A percentile compares a stretch with the other conserved stretches of the same genome.
These are phyloP conservation scores for Polydrusus pterygomalis DNA, from an alignment of 2,888 invertebrate genomes.

Conservation along the genomic window DNA sequence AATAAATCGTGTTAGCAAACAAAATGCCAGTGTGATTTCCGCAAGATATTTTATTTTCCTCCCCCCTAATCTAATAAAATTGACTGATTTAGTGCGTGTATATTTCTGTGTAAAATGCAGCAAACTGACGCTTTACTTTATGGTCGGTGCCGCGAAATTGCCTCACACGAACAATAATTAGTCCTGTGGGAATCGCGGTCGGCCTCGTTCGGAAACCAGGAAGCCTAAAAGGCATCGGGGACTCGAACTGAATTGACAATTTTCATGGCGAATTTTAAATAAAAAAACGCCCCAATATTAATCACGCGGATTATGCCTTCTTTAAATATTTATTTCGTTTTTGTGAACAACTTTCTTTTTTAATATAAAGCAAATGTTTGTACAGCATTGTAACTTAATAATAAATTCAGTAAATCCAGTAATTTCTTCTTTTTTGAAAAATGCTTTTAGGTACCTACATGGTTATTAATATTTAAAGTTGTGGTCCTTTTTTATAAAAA, in stretches of 20 bases:
- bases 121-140: slow-evolving; percentile 21
- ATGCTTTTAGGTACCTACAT: too few species aligned
- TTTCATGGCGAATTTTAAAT: slow-evolving; percentile 26
- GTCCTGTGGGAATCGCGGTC: slow-evolving; percentile 40
- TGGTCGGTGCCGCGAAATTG: slow-evolving; percentile 43
- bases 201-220: slow-evolving; percentile 45
- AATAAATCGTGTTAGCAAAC: too few species aligned
- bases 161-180: slow-evolving; percentile 49
- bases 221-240: slow-evolving; percentile 31
- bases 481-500: too few species aligned
- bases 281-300: slow-evolving; percentile 5
- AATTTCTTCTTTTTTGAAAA: too few species aligned
- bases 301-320: neutral
- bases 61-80: slow-evolving; percentile 9
- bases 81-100: slow-evolving; percentile 31
- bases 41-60: neutral
- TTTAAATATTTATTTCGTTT: neutral
- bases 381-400: too few species aligned
- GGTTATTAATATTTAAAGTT: too few species aligned
- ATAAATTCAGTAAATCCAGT: too few species aligned
- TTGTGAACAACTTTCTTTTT: neutral
- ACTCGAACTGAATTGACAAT: slow-evolving; percentile 44
- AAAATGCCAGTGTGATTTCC: neutral
- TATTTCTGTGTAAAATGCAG: slow-evolving; percentile 27
- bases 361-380: neutral